Evolutionary conservation across 2,113 vertebrate genomes (phyloP).

Genomic region (Candoia aspera): DNA sequence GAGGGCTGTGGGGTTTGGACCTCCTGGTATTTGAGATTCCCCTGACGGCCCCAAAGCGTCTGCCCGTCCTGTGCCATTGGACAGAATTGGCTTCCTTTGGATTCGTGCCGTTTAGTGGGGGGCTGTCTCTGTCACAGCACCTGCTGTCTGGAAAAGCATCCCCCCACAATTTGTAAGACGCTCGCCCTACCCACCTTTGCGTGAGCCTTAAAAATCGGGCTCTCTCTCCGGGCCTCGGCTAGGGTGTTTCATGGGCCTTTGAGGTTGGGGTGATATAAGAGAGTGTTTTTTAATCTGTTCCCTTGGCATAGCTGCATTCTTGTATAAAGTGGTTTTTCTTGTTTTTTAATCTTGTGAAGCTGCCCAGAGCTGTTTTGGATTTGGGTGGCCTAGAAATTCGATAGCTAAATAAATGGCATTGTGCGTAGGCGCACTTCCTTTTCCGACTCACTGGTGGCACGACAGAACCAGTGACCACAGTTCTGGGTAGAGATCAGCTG

Average conservation of each 20-base stretch:
- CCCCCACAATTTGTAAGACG: neutral
- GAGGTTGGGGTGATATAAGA: neutral
- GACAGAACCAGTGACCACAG: neutral
- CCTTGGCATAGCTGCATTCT: neutral
- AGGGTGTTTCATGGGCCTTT: neutral
- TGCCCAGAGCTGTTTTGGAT: no score
- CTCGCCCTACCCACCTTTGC: neutral
- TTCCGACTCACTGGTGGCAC: neutral
- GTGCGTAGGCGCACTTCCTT: neutral
- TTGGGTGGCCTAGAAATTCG: no score
- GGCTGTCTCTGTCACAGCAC: neutral
- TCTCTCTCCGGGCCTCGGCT: neutral
- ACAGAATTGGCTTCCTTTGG: neutral
- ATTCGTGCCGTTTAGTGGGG: neutral
- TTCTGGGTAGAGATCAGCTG: neutral
- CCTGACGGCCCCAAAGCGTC: neutral
- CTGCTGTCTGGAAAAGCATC: neutral
- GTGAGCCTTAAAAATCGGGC: rapidly evolving
- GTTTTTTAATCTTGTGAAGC: neutral
- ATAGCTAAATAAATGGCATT: neutral
- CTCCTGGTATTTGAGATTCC: neutral
- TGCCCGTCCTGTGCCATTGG: neutral
- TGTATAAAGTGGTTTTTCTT: neutral
- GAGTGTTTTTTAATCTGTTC: no score
- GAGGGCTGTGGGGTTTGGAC: neutral